These are phyloP conservation scores for Neosilurus hyrtlii DNA, from an alignment of 2,797 vertebrate genomes.

Conservation along the genomic window DNA sequence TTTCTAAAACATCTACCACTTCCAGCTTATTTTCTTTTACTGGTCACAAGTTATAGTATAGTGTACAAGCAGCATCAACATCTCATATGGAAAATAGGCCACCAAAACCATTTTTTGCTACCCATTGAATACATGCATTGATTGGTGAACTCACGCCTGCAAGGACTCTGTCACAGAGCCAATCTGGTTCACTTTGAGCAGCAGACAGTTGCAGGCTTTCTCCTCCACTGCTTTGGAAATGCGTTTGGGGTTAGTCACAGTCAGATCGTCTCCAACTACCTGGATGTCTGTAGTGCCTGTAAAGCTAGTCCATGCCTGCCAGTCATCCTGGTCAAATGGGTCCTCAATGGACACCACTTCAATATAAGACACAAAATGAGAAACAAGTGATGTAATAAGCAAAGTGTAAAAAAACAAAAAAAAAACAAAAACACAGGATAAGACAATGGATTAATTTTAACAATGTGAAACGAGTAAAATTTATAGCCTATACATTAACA, in stretches of 20 bases:
- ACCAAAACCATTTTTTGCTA: not conserved
- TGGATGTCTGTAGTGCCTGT: constrained; percentile 83
- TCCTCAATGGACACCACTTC: constrained; percentile 95
- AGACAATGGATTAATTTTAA: not conserved
- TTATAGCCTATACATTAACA: not conserved
- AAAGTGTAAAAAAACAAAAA: no score
- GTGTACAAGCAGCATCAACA: not conserved
- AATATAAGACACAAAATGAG: not conserved
- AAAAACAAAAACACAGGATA: not conserved
- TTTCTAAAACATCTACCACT: not conserved
- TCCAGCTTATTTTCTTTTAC: not conserved
- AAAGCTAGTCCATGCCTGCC: constrained; percentile 88
- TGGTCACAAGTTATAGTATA: not conserved
- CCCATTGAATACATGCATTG: not conserved
- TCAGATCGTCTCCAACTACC: constrained; percentile 93
- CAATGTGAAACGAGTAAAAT: not conserved
- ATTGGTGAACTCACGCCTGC: constrained; percentile 79
- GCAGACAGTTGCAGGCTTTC: constrained; percentile 92
- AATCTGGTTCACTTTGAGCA: constrained; percentile 98
- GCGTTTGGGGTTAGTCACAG: constrained; percentile 91
- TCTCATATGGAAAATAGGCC: not conserved
- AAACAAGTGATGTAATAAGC: not conserved
- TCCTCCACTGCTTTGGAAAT: constrained; percentile 86
- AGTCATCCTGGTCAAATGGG: constrained; percentile 96
- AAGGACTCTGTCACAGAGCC: constrained; percentile 90